phyloP scores from a whole-genome alignment of 2,113 vertebrate genomes.

The Phaetusa simplex region DNA sequence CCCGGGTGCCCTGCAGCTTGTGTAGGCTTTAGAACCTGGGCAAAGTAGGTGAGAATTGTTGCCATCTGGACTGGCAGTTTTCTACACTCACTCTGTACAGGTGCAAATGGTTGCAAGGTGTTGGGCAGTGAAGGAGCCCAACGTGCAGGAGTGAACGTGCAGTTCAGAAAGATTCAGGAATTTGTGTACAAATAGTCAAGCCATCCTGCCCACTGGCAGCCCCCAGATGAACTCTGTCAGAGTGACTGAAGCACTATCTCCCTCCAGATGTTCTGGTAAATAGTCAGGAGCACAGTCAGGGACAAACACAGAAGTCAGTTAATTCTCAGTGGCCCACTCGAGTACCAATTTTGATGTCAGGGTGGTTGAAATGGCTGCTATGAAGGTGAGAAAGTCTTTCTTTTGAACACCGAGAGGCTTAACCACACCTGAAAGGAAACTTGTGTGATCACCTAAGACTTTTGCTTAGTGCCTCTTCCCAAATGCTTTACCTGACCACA shows the following conservation, averaged over 20 bases:
- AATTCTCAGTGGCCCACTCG: not conserved
- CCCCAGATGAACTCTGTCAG: not conserved
- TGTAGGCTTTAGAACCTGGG: not conserved
- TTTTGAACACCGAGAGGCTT: not conserved
- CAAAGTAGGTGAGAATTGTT: not conserved
- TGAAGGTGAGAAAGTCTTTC: not conserved
- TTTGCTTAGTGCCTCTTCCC: not conserved
- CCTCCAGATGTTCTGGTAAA: not conserved
- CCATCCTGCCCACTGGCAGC: not conserved
- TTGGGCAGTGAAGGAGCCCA: not conserved
- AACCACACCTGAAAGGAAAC: not conserved
- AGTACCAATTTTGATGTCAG: not conserved
- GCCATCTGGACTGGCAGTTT: not conserved
- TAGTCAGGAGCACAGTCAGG: not conserved
- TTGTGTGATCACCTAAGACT: not conserved
- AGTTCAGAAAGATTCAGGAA: not conserved
- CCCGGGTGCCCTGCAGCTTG: not conserved
- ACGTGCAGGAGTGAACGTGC: not conserved
- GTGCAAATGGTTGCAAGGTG: not conserved
- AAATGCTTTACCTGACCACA: not conserved
- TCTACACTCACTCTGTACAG: not conserved
- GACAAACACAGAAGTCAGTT: not conserved
- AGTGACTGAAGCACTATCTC: not conserved
- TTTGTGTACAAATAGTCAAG: not conserved
- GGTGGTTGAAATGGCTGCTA: not conserved